phyloP scores from a whole-genome alignment of 92 coral and sea anemone species.

The Diadumene lineata region DNA sequence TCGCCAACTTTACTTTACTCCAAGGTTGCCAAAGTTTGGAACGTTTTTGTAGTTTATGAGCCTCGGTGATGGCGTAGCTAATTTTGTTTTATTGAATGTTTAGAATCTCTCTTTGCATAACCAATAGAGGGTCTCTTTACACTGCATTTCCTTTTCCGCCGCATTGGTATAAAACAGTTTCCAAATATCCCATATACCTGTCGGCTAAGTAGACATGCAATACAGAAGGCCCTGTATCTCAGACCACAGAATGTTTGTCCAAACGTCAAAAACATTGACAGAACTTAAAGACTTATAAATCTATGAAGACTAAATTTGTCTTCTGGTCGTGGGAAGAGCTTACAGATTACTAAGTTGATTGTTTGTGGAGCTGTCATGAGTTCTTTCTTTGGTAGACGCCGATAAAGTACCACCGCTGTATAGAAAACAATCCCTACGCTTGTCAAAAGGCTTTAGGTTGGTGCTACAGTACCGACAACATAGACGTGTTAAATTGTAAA shows the following conservation, averaged over 20 bases:
- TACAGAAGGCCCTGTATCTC: constrained; percentile 54
- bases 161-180: constrained; percentile 55
- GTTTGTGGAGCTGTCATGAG: constrained; percentile 32
- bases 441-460: constrained; percentile 27
- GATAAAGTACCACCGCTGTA: constrained; percentile 19
- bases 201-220: constrained; percentile 54
- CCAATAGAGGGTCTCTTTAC: constrained; percentile 37
- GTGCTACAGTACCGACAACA: constrained; percentile 35
- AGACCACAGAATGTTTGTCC: constrained; percentile 51
- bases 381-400: constrained; percentile 31
- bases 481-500: constrained; percentile 37
- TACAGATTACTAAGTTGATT: constrained; percentile 46
- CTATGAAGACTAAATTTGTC: constrained; percentile 72
- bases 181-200: constrained; percentile 64
- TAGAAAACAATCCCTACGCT: constrained; percentile 14
- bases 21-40: background rate
- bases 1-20: background rate
- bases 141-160: constrained; percentile 45
- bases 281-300: constrained; percentile 53
- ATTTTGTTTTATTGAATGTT: constrained; percentile 7
- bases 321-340: constrained; percentile 67
- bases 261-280: constrained; percentile 73
- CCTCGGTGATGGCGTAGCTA: background rate
- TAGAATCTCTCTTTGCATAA: constrained; percentile 22
- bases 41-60: background rate